A percentile compares a stretch with the other conserved stretches of the same genome.
These are phyloP conservation scores for Ictidomys tridecemlineatus DNA, from an alignment of 2,113 vertebrate species.

Conservation along the genomic window DNA sequence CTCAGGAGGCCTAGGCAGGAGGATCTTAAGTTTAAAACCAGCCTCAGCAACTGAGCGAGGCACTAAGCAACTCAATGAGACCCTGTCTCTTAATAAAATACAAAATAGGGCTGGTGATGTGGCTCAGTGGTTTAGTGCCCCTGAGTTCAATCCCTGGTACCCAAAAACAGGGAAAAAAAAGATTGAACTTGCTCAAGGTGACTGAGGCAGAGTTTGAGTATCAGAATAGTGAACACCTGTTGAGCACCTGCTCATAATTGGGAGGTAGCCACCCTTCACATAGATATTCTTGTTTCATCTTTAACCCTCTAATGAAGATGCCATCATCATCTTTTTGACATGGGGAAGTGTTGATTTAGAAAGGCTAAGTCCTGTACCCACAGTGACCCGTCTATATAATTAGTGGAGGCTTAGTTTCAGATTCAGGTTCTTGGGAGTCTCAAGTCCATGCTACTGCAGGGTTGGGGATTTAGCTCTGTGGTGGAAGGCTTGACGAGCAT, in stretches of 20 bases:
- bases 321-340: not conserved
- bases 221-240: not conserved
- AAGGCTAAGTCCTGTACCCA: not conserved
- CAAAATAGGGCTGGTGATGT: too few species aligned
- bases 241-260: not conserved
- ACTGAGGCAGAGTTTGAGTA: not conserved
- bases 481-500: too few species aligned
- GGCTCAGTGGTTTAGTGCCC: too few species aligned
- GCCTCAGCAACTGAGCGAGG: too few species aligned
- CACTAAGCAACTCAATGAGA: too few species aligned
- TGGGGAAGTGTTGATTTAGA: not conserved
- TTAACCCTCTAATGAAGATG: not conserved
- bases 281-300: not conserved
- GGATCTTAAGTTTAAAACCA: too few species aligned
- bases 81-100: too few species aligned
- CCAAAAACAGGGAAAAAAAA: too few species aligned
- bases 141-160: too few species aligned
- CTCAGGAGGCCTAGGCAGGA: too few species aligned
- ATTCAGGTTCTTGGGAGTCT: not conserved
- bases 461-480: too few species aligned
- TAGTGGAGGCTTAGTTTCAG: not conserved
- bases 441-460: not conserved
- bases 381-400: accelerated
- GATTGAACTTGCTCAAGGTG: not conserved
- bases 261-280: not conserved